Conservation (phyloP, 2,113 vertebrate species). For the Nothoprocta perdicaria region DNA sequence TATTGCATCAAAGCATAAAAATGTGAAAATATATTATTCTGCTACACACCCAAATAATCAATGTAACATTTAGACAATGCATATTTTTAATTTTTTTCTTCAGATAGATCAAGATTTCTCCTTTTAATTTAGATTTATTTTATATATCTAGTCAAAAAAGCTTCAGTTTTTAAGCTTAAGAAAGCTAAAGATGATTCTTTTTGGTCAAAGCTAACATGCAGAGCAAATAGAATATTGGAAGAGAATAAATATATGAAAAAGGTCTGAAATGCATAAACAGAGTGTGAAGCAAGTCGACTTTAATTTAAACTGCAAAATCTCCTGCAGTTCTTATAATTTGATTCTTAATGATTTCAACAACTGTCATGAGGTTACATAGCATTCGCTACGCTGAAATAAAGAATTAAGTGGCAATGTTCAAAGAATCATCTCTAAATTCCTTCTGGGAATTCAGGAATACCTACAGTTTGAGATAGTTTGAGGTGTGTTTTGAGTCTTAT, state of each 20-base stretch:
- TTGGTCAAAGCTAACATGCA: not conserved
- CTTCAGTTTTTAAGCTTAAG: not conserved
- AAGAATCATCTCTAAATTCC: not conserved
- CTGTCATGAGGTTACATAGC: not conserved
- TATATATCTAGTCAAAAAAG: not conserved
- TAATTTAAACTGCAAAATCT: not conserved
- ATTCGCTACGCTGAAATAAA: not conserved
- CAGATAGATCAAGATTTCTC: not conserved
- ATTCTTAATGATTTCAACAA: conserved; percentile 4
- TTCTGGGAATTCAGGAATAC: not conserved
- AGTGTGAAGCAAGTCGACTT: not conserved
- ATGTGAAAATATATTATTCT: not conserved
- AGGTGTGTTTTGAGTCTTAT: not conserved
- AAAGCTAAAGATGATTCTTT: not conserved
- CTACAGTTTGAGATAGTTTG: not conserved
- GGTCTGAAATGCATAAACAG: not conserved
- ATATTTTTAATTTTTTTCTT: not conserved
- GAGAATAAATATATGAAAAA: not conserved
- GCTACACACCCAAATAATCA: not conserved
- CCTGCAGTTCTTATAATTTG: not conserved
- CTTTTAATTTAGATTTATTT: not conserved
- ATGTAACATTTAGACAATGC: accelerated
- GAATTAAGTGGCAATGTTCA: not conserved
- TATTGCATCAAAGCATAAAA: not conserved
- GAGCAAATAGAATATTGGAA: not conserved